Base-by-base conservation (phyloP, 2,113 vertebrate species). In the Saiga tatarica region DNA sequence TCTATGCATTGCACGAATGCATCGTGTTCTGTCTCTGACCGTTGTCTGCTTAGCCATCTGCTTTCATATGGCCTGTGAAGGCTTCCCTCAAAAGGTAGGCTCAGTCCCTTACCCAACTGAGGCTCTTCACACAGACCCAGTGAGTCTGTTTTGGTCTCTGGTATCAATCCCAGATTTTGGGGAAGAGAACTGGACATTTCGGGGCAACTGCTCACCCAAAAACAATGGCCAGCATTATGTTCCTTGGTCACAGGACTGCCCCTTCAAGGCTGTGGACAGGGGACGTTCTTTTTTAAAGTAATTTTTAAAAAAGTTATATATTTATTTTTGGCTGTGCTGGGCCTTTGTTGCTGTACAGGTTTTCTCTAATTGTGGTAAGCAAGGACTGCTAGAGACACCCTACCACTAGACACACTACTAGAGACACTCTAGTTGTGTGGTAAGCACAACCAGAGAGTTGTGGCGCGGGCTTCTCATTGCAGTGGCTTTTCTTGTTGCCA, bases 401-500 rank as follows among this genome's bases (percentile, higher is more conserved):
- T 5, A 26, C 9, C 4, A 59, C 57, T 59, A 59, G 57, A 59
- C 57, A 11, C 0, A 26, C 57, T 55, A 9, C 53, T 25, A 59
- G 23, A 8, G 23, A 59, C 57, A 59, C 23, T 53, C 53, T 59
- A 59, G 57, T 57, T 57, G 55, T 26, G 23, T 59, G 57, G 23
- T 26, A 11, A 26, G 57, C 57, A 26, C 57, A 59, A 26, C 23
- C 4, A 5, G 57, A 57, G 55, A 26, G 57, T 11, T 36, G 64
- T 21, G 33, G 10, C 5, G 0, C 0, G 0, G 71, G 21, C 71
- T 25, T 74, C 36, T 74, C 71, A 42, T 13, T 74, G 11, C 21
- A 25, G 71, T 42, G 71, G 21, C 36, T 74, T 14, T 74, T 74
- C 71, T 42, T 42, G 67, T 74, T 42, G 71, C 71, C 36, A 42